phyloP scores from a whole-genome alignment of 2,888 invertebrate genomes.

The Erebia aethiops region DNA sequence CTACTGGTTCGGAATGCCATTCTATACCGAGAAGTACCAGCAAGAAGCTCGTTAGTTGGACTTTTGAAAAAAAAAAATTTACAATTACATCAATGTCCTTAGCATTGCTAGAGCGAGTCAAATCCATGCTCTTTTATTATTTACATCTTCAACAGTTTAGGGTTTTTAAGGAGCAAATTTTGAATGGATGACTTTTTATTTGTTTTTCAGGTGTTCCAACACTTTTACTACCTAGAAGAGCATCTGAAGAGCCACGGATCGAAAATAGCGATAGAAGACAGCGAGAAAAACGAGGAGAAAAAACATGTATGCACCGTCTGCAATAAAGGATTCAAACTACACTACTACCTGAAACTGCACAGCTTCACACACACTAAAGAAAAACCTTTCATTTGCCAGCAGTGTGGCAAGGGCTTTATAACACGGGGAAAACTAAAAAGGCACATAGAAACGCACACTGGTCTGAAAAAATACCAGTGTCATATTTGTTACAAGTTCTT shows the following conservation, averaged over 20 bases:
- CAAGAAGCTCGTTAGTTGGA: too few species aligned
- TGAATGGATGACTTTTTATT: too few species aligned
- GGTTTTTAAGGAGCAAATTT: too few species aligned
- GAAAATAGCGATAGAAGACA: conserved; percentile 62
- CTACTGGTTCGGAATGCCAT: too few species aligned
- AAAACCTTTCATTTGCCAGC: conserved; percentile 73
- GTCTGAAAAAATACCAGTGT: conserved; percentile 73
- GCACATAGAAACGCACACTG: conserved; percentile 71
- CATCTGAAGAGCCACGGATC: conserved; percentile 73
- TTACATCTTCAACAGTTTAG: too few species aligned
- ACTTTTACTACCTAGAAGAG: conserved; percentile 74
- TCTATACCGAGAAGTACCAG: too few species aligned
- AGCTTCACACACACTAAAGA: conserved; percentile 75
- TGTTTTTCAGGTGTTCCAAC: conserved; percentile 55
- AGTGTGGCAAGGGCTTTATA: conserved; percentile 76
- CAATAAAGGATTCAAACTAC: conserved; percentile 70
- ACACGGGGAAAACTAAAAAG: conserved; percentile 73
- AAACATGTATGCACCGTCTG: conserved; percentile 69
- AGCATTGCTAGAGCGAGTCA: too few species aligned
- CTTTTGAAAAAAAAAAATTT: too few species aligned
- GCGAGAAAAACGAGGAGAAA: conserved; percentile 59
- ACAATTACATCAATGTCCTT: too few species aligned
- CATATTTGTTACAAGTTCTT: conserved; percentile 77
- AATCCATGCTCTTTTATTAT: too few species aligned
- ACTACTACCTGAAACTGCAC: conserved; percentile 73